phyloP scores from a whole-genome alignment of 2,888 invertebrate species.

The Cheilosia scutellata region DNA sequence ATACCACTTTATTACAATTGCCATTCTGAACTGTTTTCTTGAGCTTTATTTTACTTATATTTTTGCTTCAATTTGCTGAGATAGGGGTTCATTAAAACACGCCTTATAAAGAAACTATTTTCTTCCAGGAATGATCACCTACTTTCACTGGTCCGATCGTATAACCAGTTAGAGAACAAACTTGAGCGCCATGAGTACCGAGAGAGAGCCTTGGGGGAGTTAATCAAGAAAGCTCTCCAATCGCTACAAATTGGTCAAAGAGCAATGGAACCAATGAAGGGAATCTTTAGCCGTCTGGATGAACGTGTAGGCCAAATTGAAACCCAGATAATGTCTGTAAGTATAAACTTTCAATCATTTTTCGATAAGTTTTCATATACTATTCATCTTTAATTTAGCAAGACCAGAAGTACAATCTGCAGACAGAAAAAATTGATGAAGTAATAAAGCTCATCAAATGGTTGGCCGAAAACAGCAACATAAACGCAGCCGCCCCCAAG shows the following conservation, averaged over 20 bases:
- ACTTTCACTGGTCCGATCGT: slow-evolving; percentile 91
- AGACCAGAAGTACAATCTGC: slow-evolving; percentile 83
- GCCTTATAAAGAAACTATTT: neutral
- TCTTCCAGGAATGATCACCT: slow-evolving; percentile 86
- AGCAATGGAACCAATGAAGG: slow-evolving; percentile 88
- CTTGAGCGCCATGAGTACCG: slow-evolving; percentile 93
- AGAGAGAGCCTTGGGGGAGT: slow-evolving; percentile 91
- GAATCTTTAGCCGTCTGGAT: slow-evolving; percentile 89
- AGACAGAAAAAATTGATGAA: slow-evolving; percentile 82
- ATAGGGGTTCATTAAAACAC: too few relatives aligned
- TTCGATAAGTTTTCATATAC: neutral
- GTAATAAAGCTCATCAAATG: slow-evolving; percentile 83
- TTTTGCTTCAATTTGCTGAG: too few relatives aligned
- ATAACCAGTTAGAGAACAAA: slow-evolving; percentile 91
- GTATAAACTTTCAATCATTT: slow-evolving; percentile 36
- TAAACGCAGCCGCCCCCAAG: slow-evolving; percentile 33
- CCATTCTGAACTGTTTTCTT: too few relatives aligned
- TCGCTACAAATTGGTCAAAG: slow-evolving; percentile 90
- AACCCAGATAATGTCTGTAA: slow-evolving; percentile 89
- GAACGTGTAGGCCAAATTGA: slow-evolving; percentile 91
- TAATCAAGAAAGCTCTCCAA: slow-evolving; percentile 89
- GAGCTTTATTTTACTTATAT: too few relatives aligned
- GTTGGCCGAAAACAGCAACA: slow-evolving; percentile 81
- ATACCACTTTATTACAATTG: too few relatives aligned
- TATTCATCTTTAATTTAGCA: slow-evolving; percentile 78